Evolutionary conservation across 35 echinoderm and acorn worm genomes (phyloP).

Genomic region (Ophiothrix spiculata): DNA sequence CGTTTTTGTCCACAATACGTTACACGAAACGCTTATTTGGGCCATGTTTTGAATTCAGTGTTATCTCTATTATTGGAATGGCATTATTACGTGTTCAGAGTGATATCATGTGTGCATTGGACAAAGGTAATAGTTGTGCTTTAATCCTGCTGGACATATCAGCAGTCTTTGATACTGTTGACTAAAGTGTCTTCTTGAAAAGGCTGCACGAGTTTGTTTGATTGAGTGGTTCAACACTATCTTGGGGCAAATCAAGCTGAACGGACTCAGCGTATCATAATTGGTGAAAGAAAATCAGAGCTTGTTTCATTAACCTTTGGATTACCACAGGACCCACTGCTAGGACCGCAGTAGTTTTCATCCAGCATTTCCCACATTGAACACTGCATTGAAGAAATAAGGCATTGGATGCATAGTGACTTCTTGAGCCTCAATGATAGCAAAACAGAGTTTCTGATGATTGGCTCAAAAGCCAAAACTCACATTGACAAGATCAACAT

Average conservation of each 20-base stretch:
- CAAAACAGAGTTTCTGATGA: slow-evolving; percentile 22
- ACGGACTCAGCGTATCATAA: slow-evolving; percentile 15
- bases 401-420: too few relatives aligned
- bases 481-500: too few relatives aligned
- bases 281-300: slow-evolving; percentile 41
- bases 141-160: slow-evolving; percentile 44
- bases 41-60: too few relatives aligned
- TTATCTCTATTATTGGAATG: too few relatives aligned
- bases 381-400: too few relatives aligned
- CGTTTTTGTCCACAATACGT: too few relatives aligned
- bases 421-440: too few relatives aligned
- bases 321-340: slow-evolving; percentile 60
- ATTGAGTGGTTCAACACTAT: slow-evolving; percentile 14
- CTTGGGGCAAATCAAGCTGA: slow-evolving; percentile 10
- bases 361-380: slow-evolving; percentile 46
- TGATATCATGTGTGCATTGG: slow-evolving; percentile 10
- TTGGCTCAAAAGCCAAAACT: too few relatives aligned
- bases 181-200: slow-evolving; percentile 40
- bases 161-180: too few relatives aligned
- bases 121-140: not conserved
- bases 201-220: slow-evolving; percentile 5
- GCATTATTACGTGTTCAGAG: slow-evolving; percentile 16
- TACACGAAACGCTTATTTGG: too few relatives aligned
- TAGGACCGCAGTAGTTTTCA: slow-evolving; percentile 45
- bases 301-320: too few relatives aligned